These are phyloP conservation scores for Microcebus jonahi DNA, from an alignment of 2,113 vertebrate genomes.

Conservation along the genomic window DNA sequence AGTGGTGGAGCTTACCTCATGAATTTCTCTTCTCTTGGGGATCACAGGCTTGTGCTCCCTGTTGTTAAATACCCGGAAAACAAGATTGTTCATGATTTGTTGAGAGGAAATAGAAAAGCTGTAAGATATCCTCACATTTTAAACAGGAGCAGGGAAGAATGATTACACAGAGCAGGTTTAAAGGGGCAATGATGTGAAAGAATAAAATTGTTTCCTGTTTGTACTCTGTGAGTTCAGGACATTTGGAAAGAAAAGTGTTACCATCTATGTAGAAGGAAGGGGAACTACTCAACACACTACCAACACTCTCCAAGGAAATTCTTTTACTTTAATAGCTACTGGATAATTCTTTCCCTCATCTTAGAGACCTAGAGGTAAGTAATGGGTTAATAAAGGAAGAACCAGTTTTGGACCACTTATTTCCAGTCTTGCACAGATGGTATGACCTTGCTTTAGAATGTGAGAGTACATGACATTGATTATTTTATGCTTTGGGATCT, in stretches of 20 bases:
- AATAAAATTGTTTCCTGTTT: neutral
- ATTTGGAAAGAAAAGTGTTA: neutral
- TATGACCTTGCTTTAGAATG: neutral
- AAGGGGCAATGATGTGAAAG: neutral
- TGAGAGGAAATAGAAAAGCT: neutral
- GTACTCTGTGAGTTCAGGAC: neutral
- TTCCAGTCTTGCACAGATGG: neutral
- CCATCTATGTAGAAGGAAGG: neutral
- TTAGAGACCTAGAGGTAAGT: neutral
- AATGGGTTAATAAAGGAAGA: too few species aligned
- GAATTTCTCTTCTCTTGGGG: neutral
- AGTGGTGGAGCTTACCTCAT: neutral
- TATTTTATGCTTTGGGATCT: neutral
- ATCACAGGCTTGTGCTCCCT: neutral
- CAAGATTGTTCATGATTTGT: neutral
- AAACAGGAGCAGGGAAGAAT: neutral
- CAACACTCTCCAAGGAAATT: neutral
- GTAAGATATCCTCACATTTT: neutral
- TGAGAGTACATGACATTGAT: neutral
- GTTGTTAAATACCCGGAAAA: neutral
- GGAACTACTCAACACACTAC: neutral
- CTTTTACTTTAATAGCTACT: neutral
- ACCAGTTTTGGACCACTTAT: neutral
- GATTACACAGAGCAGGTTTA: neutral
- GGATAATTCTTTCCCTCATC: neutral